These are phyloP conservation scores for Aleiodes testaceus DNA, from an alignment of 2,888 invertebrate genomes.

Conservation along the genomic window DNA sequence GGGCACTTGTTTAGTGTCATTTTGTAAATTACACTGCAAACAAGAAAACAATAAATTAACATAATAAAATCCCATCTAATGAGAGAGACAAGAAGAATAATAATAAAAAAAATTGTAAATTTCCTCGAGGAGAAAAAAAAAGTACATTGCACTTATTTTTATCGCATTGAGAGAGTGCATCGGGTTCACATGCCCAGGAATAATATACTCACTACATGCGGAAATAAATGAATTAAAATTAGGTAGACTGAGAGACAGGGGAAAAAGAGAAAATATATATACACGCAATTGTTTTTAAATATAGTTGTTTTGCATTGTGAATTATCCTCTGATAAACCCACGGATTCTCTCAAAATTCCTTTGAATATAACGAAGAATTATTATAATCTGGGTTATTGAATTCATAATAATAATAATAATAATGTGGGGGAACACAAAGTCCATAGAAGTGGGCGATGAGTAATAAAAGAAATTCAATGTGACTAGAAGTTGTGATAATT, in stretches of 20 bases:
- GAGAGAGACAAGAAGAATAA: background rate
- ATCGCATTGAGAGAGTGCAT: background rate
- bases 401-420: too few relatives aligned
- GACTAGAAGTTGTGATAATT: background rate
- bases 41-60: too few relatives aligned
- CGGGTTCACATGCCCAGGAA: background rate
- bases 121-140: background rate
- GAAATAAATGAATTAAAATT: constrained; percentile 21
- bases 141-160: background rate
- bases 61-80: too few relatives aligned
- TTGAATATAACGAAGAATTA: too few relatives aligned
- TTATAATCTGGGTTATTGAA: too few relatives aligned
- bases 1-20: too few relatives aligned
- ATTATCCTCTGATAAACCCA: background rate
- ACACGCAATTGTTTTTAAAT: constrained; percentile 3
- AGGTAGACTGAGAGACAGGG: constrained; percentile 1
- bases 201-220: constrained; percentile 14
- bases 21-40: too few relatives aligned
- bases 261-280: background rate
- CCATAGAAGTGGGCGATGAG: too few relatives aligned
- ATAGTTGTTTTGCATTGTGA: constrained; percentile 12
- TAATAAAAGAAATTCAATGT: background rate
- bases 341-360: too few relatives aligned
- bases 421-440: too few relatives aligned
- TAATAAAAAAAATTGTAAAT: background rate